phyloP scores from a whole-genome alignment of 2,888 invertebrate species.

The Eupsilia transversa region DNA sequence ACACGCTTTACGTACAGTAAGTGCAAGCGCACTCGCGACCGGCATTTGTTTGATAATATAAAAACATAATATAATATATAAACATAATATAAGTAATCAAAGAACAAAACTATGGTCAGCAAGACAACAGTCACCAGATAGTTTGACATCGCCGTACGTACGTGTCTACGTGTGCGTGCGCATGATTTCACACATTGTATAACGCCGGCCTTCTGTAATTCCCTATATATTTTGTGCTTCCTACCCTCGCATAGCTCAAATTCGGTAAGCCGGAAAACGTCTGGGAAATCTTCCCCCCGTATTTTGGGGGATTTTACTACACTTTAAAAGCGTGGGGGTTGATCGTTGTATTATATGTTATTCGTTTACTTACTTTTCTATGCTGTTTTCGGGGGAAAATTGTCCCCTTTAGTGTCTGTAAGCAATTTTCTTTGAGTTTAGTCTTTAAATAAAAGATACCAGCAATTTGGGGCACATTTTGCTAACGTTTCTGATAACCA shows the following conservation, averaged over 20 bases:
- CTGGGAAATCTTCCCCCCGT: slow-evolving; percentile 23
- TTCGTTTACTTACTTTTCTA: slow-evolving; percentile 40
- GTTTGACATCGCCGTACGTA: background rate
- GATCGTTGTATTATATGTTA: slow-evolving; percentile 36
- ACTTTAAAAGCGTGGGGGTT: slow-evolving; percentile 40
- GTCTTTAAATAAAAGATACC: background rate
- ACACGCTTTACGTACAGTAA: background rate
- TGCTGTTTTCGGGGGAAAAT: slow-evolving; percentile 12
- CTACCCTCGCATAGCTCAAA: slow-evolving; percentile 49
- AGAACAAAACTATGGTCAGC: too few relatives aligned
- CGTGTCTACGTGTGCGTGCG: background rate
- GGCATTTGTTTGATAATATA: background rate
- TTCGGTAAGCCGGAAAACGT: slow-evolving; percentile 55
- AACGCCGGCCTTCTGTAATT: background rate
- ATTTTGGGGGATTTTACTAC: slow-evolving; percentile 35
- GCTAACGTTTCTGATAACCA: background rate
- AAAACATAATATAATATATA: too few relatives aligned
- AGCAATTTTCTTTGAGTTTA: slow-evolving; percentile 18
- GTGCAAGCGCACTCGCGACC: background rate
- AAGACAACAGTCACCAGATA: too few relatives aligned
- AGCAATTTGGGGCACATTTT: background rate
- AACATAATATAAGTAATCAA: too few relatives aligned
- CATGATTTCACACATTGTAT: background rate
- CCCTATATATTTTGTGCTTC: background rate
- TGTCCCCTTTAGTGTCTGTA: slow-evolving; percentile 12